These are phyloP conservation scores for Nyleta sp. DNA, from an alignment of 2,888 invertebrate genomes.

Conservation along the genomic window DNA sequence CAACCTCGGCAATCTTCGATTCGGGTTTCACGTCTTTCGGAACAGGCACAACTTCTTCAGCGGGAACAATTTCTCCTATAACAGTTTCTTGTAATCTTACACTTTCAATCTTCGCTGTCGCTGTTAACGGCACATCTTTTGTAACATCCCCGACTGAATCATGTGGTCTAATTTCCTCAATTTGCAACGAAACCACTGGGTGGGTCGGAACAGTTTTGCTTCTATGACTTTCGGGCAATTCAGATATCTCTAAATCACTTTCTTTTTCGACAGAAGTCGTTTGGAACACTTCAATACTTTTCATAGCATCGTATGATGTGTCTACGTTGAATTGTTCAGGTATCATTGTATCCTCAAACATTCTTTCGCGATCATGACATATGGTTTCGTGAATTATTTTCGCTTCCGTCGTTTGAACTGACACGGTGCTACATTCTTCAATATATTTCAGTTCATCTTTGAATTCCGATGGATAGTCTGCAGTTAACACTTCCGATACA, in stretches of 20 bases:
- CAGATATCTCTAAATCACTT: conserved; percentile 83
- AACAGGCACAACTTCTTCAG: conserved; percentile 84
- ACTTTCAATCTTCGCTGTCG: conserved; percentile 81
- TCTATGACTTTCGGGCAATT: conserved; percentile 84
- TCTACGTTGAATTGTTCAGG: conserved; percentile 81
- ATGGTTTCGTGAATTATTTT: conserved; percentile 86
- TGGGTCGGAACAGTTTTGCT: conserved; percentile 83
- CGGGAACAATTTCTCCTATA: conserved; percentile 83
- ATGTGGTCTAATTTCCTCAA: conserved; percentile 81
- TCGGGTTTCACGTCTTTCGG: conserved; percentile 79
- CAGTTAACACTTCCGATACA: conserved; percentile 85
- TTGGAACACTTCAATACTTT: conserved; percentile 86
- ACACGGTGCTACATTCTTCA: conserved; percentile 83
- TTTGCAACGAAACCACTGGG: conserved; percentile 84
- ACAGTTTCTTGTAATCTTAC: conserved; percentile 83
- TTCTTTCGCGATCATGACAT: conserved; percentile 87
- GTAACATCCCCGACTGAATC: conserved; percentile 82
- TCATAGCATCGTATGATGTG: conserved; percentile 85
- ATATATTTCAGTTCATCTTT: conserved; percentile 84
- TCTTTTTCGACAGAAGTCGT: conserved; percentile 87
- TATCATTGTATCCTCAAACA: conserved; percentile 76
- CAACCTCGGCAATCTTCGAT: conserved; percentile 81
- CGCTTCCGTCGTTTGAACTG: conserved; percentile 86
- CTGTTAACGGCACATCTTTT: conserved; percentile 81
- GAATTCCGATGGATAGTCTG: conserved; percentile 84